A percentile compares a stretch with the other conserved stretches of the same genome.
Conservation (phyloP, 1,140 invertebrate species). For the Drosophila subpulchrella region DNA sequence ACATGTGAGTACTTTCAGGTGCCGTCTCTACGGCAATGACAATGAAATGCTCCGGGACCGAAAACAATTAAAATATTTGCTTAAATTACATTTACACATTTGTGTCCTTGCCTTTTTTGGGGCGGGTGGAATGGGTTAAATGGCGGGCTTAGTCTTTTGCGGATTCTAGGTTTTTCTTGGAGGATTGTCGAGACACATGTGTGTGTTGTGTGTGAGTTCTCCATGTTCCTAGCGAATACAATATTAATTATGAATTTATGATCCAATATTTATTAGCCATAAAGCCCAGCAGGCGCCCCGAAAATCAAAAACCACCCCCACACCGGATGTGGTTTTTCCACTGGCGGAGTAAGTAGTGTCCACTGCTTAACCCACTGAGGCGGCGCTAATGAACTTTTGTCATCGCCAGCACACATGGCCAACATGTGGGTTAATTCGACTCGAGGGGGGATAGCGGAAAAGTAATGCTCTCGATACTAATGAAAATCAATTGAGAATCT, state of each 20-base stretch:
- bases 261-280: constrained; percentile 76
- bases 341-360: constrained; percentile 1
- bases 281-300: constrained; percentile 70
- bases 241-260: constrained; percentile 83
- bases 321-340: constrained; percentile 18
- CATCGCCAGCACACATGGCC: constrained; percentile 41
- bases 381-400: constrained; percentile 79
- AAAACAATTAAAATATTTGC: constrained; percentile 80
- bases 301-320: constrained; percentile 23
- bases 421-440: constrained; percentile 32
- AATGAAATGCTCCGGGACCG: constrained; percentile 42
- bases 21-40: constrained; percentile 32
- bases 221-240: constrained; percentile 13
- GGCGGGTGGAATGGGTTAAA: constrained; percentile 14
- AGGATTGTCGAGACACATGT: neutral
- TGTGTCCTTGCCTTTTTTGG: neutral
- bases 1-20: constrained; percentile 38
- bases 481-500: constrained; percentile 24
- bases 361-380: constrained; percentile 63
- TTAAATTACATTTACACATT: constrained; percentile 57
- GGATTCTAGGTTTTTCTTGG: neutral
- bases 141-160: neutral
- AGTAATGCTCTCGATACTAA: constrained; percentile 15
- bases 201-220: neutral
- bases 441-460: constrained; percentile 5